phyloP scores from a whole-genome alignment of 2,797 vertebrate genomes.

The Mus spretus region DNA sequence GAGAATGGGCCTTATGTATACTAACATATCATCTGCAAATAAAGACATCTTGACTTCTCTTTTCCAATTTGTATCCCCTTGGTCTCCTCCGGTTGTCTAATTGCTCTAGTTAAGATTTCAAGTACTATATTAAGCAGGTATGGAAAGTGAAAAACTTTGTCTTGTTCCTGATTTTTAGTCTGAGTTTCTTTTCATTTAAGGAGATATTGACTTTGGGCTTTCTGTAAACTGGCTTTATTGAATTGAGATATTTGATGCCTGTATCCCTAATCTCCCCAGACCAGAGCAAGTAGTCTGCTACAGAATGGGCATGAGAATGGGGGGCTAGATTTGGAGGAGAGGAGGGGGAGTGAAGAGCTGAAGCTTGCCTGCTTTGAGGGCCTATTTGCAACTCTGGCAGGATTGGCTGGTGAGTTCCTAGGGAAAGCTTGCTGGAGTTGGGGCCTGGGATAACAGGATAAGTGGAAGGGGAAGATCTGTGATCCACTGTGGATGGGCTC shows the following conservation, averaged over 20 bases:
- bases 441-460: not conserved
- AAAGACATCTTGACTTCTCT: not conserved
- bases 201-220: not conserved
- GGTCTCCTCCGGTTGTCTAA: not conserved
- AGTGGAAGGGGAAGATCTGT: not conserved
- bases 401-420: not conserved
- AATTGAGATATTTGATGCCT: not conserved
- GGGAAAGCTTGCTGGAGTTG: not conserved
- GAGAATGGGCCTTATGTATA: not conserved
- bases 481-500: not conserved
- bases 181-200: not conserved
- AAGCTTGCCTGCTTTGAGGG: not conserved
- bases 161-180: not conserved
- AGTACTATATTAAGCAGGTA: not conserved
- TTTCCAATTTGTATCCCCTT: not conserved
- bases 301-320: not conserved
- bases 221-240: not conserved
- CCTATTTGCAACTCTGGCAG: not conserved
- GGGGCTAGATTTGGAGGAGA: too few species aligned
- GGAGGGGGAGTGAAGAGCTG: not conserved
- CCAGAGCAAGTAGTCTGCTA: not conserved
- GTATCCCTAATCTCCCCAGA: not conserved
- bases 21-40: not conserved
- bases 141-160: not conserved
- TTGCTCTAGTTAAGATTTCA: not conserved